These are phyloP conservation scores for Cyclura pinguis DNA, from an alignment of 2,797 vertebrate species.

Conservation along the genomic window DNA sequence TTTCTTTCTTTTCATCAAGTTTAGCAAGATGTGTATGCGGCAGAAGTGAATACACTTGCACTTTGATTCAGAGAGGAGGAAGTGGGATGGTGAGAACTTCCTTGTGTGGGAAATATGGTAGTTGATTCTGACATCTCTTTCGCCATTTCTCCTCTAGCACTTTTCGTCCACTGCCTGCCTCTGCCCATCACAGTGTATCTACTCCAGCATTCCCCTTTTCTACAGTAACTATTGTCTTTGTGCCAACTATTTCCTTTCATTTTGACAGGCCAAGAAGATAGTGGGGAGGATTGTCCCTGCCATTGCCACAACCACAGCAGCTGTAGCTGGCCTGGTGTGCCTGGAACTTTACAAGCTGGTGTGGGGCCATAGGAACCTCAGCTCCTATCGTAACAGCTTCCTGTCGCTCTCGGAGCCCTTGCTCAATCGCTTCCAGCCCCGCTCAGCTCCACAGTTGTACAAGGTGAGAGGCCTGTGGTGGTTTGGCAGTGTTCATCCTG, in stretches of 20 bases:
- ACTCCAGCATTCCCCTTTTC: neutral
- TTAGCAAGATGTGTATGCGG: neutral
- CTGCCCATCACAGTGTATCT: neutral
- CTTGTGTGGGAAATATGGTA: neutral
- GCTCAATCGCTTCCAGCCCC: slow-evolving; percentile 74
- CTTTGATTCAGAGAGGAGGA: neutral
- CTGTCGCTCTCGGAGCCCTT: slow-evolving; percentile 78
- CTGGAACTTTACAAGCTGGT: slow-evolving; percentile 91
- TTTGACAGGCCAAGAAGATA: slow-evolving; percentile 86
- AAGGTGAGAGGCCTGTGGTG: slow-evolving; percentile 78
- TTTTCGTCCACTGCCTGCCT: neutral
- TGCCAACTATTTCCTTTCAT: slow-evolving; percentile 33
- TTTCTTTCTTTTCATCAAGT: neutral
- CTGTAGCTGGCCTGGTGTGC: slow-evolving; percentile 87
- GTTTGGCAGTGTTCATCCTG: neutral
- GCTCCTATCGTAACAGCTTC: slow-evolving; percentile 81
- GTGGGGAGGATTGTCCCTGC: slow-evolving; percentile 89
- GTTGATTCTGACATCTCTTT: neutral
- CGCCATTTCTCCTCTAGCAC: neutral
- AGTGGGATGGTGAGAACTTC: neutral
- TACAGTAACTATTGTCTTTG: neutral
- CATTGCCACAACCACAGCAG: slow-evolving; percentile 89
- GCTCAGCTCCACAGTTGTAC: slow-evolving; percentile 55
- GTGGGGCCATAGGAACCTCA: slow-evolving; percentile 72
- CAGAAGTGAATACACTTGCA: neutral